Evolutionary conservation across 2,113 vertebrate genomes (phyloP), one percentile per base, ranked within the genome.

Genomic region (Mus pahari): DNA sequence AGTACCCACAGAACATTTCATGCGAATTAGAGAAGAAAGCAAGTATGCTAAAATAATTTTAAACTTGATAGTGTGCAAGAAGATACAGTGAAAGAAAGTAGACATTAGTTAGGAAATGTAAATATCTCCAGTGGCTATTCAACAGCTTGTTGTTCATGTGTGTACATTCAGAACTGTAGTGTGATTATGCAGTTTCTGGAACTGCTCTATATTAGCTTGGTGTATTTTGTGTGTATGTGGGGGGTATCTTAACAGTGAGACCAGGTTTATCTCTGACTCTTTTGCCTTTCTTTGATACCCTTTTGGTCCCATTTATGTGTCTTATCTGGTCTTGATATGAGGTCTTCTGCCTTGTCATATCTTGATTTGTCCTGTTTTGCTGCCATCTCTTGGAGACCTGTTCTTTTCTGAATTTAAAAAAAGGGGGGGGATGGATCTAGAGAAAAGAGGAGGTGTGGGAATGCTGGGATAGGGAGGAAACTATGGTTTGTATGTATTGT

Each of bases 41-140:
- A 42, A 31, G 2, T 91, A 68, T 62, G 68, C 17, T 91, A 64
- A 60, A 48, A 73, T 50, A 81, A 7, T 4, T 74, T 89, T 31
- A 33, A 7, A 79, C 7, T 55, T 92, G 81, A 58, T 50, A 42
- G 39, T 87, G 31, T 53, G 22, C 17, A 91, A 24, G 10, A 64
- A 10, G 45, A 50, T 8, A 50, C 19, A 94, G 83, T 71, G 19
- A 77, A n/a, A 81, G 16, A 88, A 93, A 91, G 86, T 70, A 78
- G 2, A 53, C 1, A 33, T 62, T 33, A 68, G 7, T 60, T 82
- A 62, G 86, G 55, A 74, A 26, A 68, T 26, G 45, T 90, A 26
- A 50, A 70, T 70, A 4, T 74, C 0, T 70, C 17, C 19, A 74
- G 28, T 88, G 26, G 64, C 5, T 77, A 42, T 53, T 89, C 50